phyloP scores from a whole-genome alignment of 2,113 vertebrate species.

The Ameiurus melas region DNA sequence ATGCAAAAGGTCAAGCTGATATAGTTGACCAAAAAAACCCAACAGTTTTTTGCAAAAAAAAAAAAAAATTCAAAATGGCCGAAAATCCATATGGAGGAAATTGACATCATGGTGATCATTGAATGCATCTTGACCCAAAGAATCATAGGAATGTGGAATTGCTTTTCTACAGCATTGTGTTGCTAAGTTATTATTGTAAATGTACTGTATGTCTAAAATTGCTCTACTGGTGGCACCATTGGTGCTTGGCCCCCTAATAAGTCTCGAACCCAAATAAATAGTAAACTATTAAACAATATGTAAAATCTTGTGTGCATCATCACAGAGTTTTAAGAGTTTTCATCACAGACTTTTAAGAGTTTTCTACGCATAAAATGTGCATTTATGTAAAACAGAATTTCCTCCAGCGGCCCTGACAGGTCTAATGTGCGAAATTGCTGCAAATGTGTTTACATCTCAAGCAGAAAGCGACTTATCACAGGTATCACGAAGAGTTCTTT shows the following conservation, averaged over 20 bases:
- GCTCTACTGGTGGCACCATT: too few species aligned
- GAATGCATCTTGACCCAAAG: too few species aligned
- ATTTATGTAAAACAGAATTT: neutral
- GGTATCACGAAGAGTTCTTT: slow-evolving; percentile 1
- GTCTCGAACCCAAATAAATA: neutral
- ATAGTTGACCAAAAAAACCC: too few species aligned
- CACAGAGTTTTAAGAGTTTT: neutral
- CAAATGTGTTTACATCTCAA: slow-evolving; percentile 4
- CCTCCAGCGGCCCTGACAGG: neutral
- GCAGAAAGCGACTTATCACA: slow-evolving; percentile 15
- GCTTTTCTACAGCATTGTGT: too few species aligned
- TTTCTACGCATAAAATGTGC: neutral
- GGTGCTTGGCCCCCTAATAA: neutral
- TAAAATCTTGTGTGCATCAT: neutral
- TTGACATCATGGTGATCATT: too few species aligned
- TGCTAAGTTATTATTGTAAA: too few species aligned
- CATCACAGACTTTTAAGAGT: neutral
- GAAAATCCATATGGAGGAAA: too few species aligned
- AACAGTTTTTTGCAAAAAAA: too few species aligned
- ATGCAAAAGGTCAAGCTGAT: too few species aligned
- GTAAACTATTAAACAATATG: neutral
- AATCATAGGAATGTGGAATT: too few species aligned
- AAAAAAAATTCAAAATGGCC: too few species aligned
- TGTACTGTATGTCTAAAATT: too few species aligned
- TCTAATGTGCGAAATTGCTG: neutral